phyloP scores from a whole-genome alignment of 2,113 vertebrate genomes.

The Forbesichthys agassizii region DNA sequence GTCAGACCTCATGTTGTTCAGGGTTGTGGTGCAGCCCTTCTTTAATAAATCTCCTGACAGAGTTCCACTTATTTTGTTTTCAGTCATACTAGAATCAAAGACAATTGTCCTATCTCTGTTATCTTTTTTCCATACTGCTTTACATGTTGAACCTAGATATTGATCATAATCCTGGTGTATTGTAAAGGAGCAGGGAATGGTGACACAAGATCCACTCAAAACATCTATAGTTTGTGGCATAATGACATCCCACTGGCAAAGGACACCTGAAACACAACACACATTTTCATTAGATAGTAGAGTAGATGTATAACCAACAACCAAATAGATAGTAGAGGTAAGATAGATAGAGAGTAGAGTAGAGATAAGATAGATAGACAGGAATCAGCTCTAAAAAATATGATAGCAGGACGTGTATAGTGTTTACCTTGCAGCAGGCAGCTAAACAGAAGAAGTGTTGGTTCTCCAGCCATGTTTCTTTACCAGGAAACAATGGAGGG shows the following conservation, averaged over 20 bases:
- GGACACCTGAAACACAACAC: constrained; percentile 34
- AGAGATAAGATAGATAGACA: neutral
- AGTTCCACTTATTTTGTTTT: too few species aligned
- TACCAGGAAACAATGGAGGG: neutral
- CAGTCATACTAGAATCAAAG: too few species aligned
- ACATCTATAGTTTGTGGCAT: neutral
- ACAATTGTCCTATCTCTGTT: too few species aligned
- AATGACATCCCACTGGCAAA: neutral
- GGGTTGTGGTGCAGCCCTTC: too few species aligned
- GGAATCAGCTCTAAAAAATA: neutral
- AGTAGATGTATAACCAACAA: neutral
- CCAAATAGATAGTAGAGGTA: too few species aligned
- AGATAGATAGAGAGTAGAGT: too few species aligned
- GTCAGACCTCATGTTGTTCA: too few species aligned
- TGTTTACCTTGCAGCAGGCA: constrained; percentile 31
- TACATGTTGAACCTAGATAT: neutral
- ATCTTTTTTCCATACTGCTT: constrained; percentile 13
- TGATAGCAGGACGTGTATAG: neutral
- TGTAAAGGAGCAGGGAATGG: constrained; percentile 40
- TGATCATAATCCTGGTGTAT: rapidly evolving
- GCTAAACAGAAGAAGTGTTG: constrained; percentile 12
- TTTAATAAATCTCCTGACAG: too few species aligned
- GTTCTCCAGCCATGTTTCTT: constrained; percentile 13
- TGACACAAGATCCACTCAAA: constrained; percentile 41
- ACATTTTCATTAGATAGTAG: neutral